A percentile compares a stretch with the other conserved stretches of the same genome.
Conservation (phyloP, 2,797 vertebrate genomes). For the Dicrostonyx torquatus region DNA sequence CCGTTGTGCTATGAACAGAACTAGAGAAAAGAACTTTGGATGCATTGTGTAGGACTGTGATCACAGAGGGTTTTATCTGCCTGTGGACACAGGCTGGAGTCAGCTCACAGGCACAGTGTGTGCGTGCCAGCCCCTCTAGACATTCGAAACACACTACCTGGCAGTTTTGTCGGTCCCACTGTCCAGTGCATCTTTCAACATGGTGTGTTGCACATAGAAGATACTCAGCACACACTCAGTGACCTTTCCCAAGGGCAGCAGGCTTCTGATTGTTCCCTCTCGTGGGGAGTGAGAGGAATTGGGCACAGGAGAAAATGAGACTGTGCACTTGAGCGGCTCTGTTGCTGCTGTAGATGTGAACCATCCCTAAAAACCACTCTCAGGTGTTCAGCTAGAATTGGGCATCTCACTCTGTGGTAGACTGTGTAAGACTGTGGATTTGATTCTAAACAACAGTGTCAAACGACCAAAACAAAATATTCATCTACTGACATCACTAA, state of each 20-base stretch:
- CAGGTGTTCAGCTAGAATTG: not conserved
- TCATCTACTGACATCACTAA: not conserved
- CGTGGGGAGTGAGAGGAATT: not conserved
- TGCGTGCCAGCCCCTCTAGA: not conserved
- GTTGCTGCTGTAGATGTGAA: not conserved
- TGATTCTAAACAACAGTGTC: not conserved
- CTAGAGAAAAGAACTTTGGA: not conserved
- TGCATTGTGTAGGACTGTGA: not conserved
- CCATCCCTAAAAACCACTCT: not conserved
- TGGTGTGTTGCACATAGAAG: no score
- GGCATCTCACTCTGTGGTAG: not conserved
- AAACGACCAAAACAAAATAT: not conserved
- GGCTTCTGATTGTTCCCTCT: not conserved
- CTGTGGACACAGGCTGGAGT: not conserved
- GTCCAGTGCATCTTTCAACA: not conserved
- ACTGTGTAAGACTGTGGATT: not conserved
- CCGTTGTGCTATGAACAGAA: not conserved
- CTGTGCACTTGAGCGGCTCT: not conserved
- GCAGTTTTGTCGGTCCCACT: not conserved
- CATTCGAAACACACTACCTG: not conserved
- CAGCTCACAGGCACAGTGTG: not conserved
- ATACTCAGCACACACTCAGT: not conserved
- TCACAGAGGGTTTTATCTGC: not conserved
- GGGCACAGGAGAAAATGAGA: not conserved
- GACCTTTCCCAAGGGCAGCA: not conserved